Evolutionary conservation across 1,140 invertebrate genomes (phyloP).

Genomic region (Parasteatoda tepidariorum): DNA sequence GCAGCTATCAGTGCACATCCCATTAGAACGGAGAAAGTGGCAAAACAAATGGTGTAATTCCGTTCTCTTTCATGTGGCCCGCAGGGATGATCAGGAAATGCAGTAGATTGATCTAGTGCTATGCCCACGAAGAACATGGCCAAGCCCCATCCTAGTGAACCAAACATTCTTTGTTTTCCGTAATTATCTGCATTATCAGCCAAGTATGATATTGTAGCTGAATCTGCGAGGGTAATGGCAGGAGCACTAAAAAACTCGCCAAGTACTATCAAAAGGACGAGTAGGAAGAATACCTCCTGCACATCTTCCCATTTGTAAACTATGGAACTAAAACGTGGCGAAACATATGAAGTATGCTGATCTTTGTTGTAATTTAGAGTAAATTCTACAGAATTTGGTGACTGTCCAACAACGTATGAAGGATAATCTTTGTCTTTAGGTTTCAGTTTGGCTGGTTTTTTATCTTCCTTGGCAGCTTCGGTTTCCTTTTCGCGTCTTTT

Average conservation of each 20-base stretch:
- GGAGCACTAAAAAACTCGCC: conserved; percentile 97
- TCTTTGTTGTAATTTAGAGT: conserved; percentile 82
- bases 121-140: conserved; percentile 99
- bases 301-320: conserved; percentile 91
- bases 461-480: conserved; percentile 47
- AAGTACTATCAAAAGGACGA: conserved; percentile 90
- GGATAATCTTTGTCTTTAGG: conserved; percentile 64
- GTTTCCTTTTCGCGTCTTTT: neutral
- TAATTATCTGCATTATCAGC: conserved; percentile 91
- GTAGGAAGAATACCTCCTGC: conserved; percentile 94
- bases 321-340: conserved; percentile 91
- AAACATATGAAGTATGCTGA: conserved; percentile 82
- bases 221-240: conserved; percentile 96
- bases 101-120: conserved; percentile 94
- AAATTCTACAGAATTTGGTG: conserved; percentile 81
- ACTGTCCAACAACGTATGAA: conserved; percentile 74
- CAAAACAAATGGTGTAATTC: conserved; percentile 99
- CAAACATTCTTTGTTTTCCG: conserved; percentile 98
- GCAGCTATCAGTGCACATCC: conserved; percentile 92
- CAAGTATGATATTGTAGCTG: conserved; percentile 87
- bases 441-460: conserved; percentile 57
- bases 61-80: conserved; percentile 88
- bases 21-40: conserved; percentile 97
- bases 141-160: conserved; percentile 96
- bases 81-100: conserved; percentile 90